A percentile compares a stretch with the other conserved stretches of the same genome.
These are phyloP conservation scores for Cynaeus angustus DNA, from an alignment of 2,888 invertebrate genomes.

Conservation along the genomic window DNA sequence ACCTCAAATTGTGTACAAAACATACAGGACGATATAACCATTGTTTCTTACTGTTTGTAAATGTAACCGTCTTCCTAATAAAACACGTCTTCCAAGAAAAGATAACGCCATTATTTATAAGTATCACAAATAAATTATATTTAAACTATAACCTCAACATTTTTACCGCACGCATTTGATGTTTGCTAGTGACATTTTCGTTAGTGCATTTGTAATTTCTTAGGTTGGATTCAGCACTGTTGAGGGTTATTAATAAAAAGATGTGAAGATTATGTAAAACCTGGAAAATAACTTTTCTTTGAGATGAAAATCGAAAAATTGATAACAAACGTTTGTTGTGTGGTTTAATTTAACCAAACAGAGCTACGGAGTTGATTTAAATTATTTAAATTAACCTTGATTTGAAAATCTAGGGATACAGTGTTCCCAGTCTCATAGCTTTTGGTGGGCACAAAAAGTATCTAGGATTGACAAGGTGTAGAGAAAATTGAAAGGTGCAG, in stretches of 20 bases:
- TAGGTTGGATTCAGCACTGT: too few relatives aligned
- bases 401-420: neutral
- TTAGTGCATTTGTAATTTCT: neutral
- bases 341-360: too few relatives aligned
- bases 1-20: slow-evolving; percentile 56
- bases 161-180: slow-evolving; percentile 23
- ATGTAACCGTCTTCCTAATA: slow-evolving; percentile 53
- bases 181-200: slow-evolving; percentile 13
- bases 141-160: slow-evolving; percentile 46
- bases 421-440: neutral
- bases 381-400: neutral
- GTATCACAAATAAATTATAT: slow-evolving; percentile 4
- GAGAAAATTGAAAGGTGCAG: slow-evolving; percentile 41
- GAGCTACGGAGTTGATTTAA: neutral
- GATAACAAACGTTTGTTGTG: too few relatives aligned
- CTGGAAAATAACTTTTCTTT: too few relatives aligned
- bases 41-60: slow-evolving; percentile 70
- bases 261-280: too few relatives aligned
- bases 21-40: slow-evolving; percentile 84
- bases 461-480: slow-evolving; percentile 48
- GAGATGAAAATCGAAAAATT: too few relatives aligned
- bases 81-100: slow-evolving; percentile 62
- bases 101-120: slow-evolving; percentile 67
- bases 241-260: too few relatives aligned
- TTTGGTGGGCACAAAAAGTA: slow-evolving; percentile 17